Base-by-base conservation (phyloP, 2,888 invertebrate species). In the Mallateleia sp. region DNA sequence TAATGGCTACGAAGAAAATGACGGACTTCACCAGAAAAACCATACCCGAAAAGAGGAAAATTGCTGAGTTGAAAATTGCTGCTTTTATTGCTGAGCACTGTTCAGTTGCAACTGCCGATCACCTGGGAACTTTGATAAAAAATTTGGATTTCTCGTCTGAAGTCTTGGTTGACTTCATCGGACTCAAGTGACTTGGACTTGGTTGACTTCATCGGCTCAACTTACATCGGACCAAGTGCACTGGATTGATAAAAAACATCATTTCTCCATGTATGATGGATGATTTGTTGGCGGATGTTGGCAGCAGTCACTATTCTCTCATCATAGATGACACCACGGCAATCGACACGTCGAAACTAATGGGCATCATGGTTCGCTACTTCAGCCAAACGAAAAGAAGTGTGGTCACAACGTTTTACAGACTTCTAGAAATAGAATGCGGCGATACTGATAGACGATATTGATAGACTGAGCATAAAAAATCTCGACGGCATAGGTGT, bases 261-360 rank as follows among this genome's bases (percentile, higher is more conserved):
- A 87, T 92, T 50, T 84, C 88, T 11, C 93, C 91, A 75, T 90
- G 84, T 14, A 89, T 93, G 85, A 67, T 92, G 2, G 38, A 91
- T 67, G 90, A 83, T 34, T 86, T 93, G 42, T 56, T 92, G 22
- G 87, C 89, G 81, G 92, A 93, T 8, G 85, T 93, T n/a, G 91
- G 90, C 54, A 74, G 92, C 81, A 89, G 42, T 75, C 83, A 89
- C 6, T 92, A 88, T 20, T 93, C 92, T 0, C 74, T 92, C 14
- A 92, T 92, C 54, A 89, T 92, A 8, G 92, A 93, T 74, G 92
- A 92, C 85, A 92, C 89, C 56, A 92, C 90, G 45, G 58, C 60
- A 15, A 78, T 90, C 9, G 85, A 87, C 20, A 84, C 72, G 22
- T 74, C 64, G 42, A 75, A 86, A 64, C 22, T 87, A 9, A 54